These are phyloP conservation scores for Leptopilina clavipes DNA, from an alignment of 1,140 invertebrate species.

Conservation along the genomic window DNA sequence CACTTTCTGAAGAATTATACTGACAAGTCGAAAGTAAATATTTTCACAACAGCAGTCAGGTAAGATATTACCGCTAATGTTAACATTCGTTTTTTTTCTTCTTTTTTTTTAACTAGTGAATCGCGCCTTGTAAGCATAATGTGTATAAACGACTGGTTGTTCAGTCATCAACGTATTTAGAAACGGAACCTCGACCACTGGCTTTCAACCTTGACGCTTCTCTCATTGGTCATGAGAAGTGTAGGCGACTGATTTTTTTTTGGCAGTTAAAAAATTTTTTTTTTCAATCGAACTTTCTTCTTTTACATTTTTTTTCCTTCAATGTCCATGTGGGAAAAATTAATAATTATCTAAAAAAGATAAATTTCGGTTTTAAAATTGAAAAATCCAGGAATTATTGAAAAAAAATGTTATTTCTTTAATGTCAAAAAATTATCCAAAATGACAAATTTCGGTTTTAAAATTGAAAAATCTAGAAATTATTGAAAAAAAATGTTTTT, in stretches of 20 bases:
- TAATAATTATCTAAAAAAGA: no score
- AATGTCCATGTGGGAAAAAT: no score
- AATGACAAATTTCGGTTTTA: no score
- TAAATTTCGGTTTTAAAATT: no score
- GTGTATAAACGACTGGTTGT: slow-evolving; percentile 1
- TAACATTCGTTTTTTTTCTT: not conserved
- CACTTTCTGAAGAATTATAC: not conserved
- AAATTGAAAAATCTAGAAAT: no score
- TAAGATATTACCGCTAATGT: not conserved
- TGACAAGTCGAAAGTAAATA: not conserved
- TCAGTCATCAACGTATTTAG: slow-evolving; percentile 28
- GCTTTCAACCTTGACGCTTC: slow-evolving; percentile 1
- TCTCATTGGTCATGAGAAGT: not conserved
- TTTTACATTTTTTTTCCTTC: not conserved
- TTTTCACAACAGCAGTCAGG: slow-evolving; percentile 4
- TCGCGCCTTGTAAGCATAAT: slow-evolving; percentile 18
- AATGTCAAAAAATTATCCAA: no score
- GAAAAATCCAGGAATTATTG: no score
- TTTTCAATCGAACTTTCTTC: not conserved
- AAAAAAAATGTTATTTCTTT: no score
- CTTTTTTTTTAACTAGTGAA: not conserved
- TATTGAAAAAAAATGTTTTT: no score
- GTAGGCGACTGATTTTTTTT: slow-evolving; percentile 7
- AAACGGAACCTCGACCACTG: slow-evolving; percentile 29
- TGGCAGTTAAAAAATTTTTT: not conserved